A percentile compares a stretch with the other conserved stretches of the same genome.
Conservation (phyloP, 2,797 vertebrate genomes). For the Dermochelys coriacea region DNA sequence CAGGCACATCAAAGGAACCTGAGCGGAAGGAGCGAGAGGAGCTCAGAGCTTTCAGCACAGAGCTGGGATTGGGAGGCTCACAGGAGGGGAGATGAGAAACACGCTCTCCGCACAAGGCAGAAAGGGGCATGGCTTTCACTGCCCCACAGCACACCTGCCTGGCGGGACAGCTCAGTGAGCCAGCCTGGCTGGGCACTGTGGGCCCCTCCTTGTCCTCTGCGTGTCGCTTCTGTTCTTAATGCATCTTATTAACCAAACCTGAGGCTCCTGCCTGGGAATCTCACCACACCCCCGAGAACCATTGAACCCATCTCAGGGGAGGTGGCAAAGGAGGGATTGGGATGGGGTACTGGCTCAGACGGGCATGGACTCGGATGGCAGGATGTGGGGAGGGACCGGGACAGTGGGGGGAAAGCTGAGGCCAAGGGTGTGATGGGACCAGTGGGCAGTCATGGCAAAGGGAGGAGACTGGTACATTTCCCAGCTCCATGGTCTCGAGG, state of each 20-base stretch:
- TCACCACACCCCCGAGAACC: fast-evolving
- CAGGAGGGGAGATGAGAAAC: neutral
- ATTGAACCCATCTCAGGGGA: too few relatives aligned
- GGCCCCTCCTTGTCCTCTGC: neutral
- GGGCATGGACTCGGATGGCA: neutral
- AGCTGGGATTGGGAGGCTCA: neutral
- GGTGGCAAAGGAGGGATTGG: neutral
- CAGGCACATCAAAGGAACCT: neutral
- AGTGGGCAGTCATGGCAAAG: neutral
- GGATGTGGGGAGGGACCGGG: neutral
- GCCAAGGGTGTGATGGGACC: too few relatives aligned
- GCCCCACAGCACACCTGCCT: neutral
- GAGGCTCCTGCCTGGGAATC: neutral
- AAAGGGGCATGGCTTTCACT: neutral
- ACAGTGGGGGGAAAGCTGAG: neutral
- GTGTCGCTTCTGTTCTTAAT: neutral
- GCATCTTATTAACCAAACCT: too few relatives aligned
- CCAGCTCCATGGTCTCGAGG: neutral
- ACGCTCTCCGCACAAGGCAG: neutral
- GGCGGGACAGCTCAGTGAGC: too few relatives aligned
- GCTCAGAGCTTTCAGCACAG: neutral
- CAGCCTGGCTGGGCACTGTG: too few relatives aligned
- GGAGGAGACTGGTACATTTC: neutral
- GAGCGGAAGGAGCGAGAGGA: neutral
- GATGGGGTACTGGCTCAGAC: neutral